Percentiles rank a stretch among this genome's conserved stretches.
Conservation (phyloP, 2,888 invertebrate species). For the Andricus curvator region DNA sequence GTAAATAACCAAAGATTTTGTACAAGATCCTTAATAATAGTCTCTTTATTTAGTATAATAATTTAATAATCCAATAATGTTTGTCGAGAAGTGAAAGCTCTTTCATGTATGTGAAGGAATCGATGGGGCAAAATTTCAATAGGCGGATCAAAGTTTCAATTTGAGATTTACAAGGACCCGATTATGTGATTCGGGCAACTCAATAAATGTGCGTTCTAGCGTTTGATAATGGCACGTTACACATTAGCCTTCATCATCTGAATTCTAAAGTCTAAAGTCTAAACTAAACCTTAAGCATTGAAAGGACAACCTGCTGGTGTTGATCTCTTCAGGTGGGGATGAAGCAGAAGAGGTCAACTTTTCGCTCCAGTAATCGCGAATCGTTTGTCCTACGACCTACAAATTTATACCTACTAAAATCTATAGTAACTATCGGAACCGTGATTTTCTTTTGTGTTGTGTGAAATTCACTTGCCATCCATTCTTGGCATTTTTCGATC, state of each 20-base stretch:
- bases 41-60: neutral
- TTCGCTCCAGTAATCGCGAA: conserved; percentile 70
- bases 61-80: neutral
- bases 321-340: conserved; percentile 44
- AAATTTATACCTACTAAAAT: conserved; percentile 46
- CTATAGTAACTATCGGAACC: neutral
- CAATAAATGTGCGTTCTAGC: conserved; percentile 61
- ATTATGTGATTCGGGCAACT: conserved; percentile 44
- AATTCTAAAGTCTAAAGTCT: neutral
- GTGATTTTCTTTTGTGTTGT: neutral
- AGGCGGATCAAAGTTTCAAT: conserved; percentile 22
- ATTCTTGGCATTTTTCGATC: conserved; percentile 32
- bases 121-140: conserved; percentile 21
- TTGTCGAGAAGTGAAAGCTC: conserved; percentile 6
- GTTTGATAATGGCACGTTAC: conserved; percentile 59
- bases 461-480: conserved; percentile 22
- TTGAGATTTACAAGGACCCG: conserved; percentile 22
- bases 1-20: neutral
- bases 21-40: neutral
- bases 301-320: neutral
- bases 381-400: conserved; percentile 63
- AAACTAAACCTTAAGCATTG: neutral
- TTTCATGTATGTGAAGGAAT: conserved; percentile 1
- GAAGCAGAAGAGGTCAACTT: conserved; percentile 62
- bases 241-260: neutral